Conservation (phyloP, 2,797 vertebrate genomes). For the Diplodus puntazzo region DNA sequence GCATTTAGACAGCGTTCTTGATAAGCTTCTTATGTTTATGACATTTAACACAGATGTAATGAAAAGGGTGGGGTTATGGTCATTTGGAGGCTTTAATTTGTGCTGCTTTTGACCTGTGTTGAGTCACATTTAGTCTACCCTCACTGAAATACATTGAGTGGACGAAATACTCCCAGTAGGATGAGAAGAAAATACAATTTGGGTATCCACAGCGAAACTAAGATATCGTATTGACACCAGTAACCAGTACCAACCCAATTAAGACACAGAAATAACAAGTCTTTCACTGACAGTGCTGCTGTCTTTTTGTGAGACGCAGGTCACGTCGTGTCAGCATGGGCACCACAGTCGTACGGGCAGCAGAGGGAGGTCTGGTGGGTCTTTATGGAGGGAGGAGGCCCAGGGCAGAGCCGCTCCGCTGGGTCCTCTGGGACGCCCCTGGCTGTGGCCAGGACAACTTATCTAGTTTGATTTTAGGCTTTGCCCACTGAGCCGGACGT, state of each 20-base stretch:
- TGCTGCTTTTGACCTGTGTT: background rate
- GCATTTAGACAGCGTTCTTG: background rate
- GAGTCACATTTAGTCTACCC: background rate
- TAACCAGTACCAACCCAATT: background rate
- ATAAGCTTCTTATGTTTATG: background rate
- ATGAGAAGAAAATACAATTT: background rate
- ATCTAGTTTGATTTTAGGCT: conserved; percentile 75
- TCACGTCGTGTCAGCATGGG: conserved; percentile 9
- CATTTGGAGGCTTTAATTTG: background rate
- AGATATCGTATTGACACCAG: background rate
- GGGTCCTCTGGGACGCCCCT: conserved; percentile 46
- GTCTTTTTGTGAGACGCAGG: conserved; percentile 2
- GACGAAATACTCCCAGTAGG: background rate
- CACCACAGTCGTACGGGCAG: background rate
- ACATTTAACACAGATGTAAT: background rate
- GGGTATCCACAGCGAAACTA: background rate
- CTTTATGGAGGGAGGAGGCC: conserved; percentile 67
- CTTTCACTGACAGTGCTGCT: background rate
- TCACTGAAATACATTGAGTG: background rate
- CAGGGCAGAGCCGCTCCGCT: conserved; percentile 45
- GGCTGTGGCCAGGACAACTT: conserved; percentile 50
- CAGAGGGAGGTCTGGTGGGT: conserved; percentile 21
- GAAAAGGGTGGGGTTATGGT: background rate
- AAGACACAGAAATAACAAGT: background rate
- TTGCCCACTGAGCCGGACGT: conserved; percentile 77